Evolutionary conservation across 2,113 vertebrate species (phyloP).

Genomic region (Zosterops hypoxanthus): DNA sequence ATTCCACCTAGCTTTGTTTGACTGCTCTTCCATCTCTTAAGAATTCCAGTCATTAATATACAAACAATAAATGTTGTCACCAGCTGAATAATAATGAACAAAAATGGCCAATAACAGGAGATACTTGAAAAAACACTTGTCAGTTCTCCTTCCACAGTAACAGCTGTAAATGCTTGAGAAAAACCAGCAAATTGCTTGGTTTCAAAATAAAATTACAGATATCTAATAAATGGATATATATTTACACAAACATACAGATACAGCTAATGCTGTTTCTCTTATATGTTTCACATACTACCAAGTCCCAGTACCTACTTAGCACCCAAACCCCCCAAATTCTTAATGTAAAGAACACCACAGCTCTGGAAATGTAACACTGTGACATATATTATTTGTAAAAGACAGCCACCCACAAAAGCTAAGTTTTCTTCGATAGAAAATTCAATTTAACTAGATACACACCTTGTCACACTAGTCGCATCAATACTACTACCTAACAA

Average conservation of each 20-base stretch:
- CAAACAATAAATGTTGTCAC: constrained; percentile 52
- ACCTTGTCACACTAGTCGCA: constrained; percentile 6
- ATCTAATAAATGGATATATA: neutral
- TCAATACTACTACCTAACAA: constrained; percentile 3
- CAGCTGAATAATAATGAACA: constrained; percentile 40
- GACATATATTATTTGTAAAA: constrained; percentile 60
- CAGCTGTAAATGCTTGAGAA: constrained; percentile 6
- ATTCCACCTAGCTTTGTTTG: constrained; percentile 31
- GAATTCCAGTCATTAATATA: constrained; percentile 49
- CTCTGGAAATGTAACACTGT: neutral
- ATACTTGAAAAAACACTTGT: constrained; percentile 33
- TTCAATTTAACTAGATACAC: neutral
- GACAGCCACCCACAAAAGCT: constrained; percentile 8
- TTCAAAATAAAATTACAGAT: constrained; percentile 10
- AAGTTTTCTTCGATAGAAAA: constrained; percentile 33
- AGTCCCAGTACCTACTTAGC: neutral
- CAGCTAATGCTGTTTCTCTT: neutral
- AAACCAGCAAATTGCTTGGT: neutral
- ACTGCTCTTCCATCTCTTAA: constrained; percentile 42
- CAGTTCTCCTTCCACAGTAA: neutral
- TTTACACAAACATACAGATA: neutral
- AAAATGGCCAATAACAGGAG: constrained; percentile 33
- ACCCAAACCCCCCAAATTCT: neutral
- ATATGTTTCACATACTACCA: neutral
- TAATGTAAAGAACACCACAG: constrained; percentile 9